Percentiles rank a stretch among this genome's conserved stretches.
Conservation (phyloP, 2,797 vertebrate species). For the Hyperoplus lanceolatus region DNA sequence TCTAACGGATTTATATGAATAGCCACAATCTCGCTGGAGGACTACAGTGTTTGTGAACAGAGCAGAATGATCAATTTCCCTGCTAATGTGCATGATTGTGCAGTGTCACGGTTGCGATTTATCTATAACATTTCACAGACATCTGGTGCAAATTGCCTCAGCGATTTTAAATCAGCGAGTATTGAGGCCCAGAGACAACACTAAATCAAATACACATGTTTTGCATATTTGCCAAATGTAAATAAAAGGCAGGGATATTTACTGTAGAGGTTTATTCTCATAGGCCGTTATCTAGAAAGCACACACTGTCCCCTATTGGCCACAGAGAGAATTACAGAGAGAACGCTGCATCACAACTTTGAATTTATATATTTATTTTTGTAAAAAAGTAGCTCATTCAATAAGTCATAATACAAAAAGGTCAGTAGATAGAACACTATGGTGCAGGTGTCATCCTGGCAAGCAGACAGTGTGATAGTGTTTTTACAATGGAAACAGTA, state of each 20-base stretch:
- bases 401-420: slow-evolving; percentile 38
- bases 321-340: slow-evolving; percentile 3
- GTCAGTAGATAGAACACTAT: slow-evolving; percentile 55
- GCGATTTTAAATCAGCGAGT: background rate
- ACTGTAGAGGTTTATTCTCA: background rate
- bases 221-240: background rate
- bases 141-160: slow-evolving; percentile 7
- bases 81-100: background rate
- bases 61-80: background rate
- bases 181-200: background rate
- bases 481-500: slow-evolving; percentile 7
- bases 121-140: background rate
- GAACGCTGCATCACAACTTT: background rate
- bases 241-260: background rate
- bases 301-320: slow-evolving; percentile 63
- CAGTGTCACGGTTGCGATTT: background rate
- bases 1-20: background rate
- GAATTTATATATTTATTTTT: slow-evolving; percentile 43
- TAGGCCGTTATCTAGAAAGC: slow-evolving; percentile 1
- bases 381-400: slow-evolving; percentile 4
- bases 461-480: slow-evolving; percentile 1
- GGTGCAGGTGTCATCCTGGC: background rate
- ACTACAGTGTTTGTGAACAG: background rate
- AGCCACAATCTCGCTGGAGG: background rate
- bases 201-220: slow-evolving; percentile 1